Evolutionary conservation across 2,113 vertebrate species (phyloP), one percentile per base, ranked within the genome.

Genomic region (Seriola rivoliana): DNA sequence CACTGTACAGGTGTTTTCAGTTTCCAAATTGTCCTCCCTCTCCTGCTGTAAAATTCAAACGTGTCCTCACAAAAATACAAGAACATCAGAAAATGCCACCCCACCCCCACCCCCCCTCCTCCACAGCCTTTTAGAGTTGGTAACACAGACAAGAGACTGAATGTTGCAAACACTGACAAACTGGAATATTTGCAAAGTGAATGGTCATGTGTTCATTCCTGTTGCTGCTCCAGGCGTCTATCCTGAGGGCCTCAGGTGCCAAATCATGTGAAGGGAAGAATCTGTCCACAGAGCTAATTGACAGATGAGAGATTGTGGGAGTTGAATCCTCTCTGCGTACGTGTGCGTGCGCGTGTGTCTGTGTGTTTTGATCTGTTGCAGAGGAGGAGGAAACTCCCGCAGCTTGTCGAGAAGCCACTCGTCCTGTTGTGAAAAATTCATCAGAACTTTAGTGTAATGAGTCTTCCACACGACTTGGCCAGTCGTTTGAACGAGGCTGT

Each of bases 231-330:
- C 25, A 57, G 21, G 63, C 60, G 4, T 25, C 21, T 25, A 1
- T 16, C 44, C 36, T 23, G 0, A 75, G 40, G 29, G 19, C 68
- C 52, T 54, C 19, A 74, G 66, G 42, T 0, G 40, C 42, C 48
- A 7, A 7, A 60, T 73, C 38, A 64, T 66, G 21, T 59, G 48
- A 73, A 44, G 46, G 48, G n/a, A 40, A 42, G 59, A 68, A 8
- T n/a, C 19, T 62, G 67, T 32, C 17, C 5, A 13, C 65, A 44
- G 55, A 71, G 16, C 16, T 80, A 58, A 83, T 57, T 78, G 84
- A 72, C 82, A 69, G 72, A 5, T 16, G 44, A 71, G 80, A 77
- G 80, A 73, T 82, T 71, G 36, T 72, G 74, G 67, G 65, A 73
- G 75, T 74, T 25, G 55, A 52, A 6, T 10, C 40, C 34, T n/a